Conservation (phyloP, 2,113 vertebrate species). For the Paradisaea rubra region DNA sequence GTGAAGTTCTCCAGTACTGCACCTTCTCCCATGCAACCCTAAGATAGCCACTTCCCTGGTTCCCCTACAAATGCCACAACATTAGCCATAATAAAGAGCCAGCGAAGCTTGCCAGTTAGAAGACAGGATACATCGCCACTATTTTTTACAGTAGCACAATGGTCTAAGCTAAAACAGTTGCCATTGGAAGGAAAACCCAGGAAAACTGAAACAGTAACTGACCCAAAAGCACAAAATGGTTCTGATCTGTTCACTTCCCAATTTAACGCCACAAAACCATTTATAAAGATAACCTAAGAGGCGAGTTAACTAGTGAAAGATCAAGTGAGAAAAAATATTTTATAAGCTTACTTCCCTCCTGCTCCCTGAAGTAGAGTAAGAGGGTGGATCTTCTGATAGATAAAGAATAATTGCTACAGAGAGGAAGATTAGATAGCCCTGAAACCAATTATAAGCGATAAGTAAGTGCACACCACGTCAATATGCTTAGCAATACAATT, state of each 20-base stretch:
- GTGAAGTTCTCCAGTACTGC: background rate
- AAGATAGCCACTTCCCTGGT: background rate
- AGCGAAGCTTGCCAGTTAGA: background rate
- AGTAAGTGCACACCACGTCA: background rate
- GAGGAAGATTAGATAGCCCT: background rate
- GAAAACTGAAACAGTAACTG: background rate
- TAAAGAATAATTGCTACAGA: background rate
- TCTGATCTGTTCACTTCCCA: background rate
- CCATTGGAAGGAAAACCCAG: background rate
- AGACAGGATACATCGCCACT: background rate
- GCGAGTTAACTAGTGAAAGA: background rate
- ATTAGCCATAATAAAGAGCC: background rate
- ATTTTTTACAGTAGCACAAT: background rate
- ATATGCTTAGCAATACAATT: background rate
- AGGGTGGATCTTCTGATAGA: background rate
- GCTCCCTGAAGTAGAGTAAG: background rate
- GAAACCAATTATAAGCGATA: background rate
- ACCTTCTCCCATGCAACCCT: accelerated
- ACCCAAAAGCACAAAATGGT: background rate
- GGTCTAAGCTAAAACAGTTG: background rate
- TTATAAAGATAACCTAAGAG: background rate
- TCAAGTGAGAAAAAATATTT: background rate
- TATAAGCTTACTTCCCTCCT: background rate
- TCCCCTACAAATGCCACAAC: background rate
- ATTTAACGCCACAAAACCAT: background rate